Evolutionary conservation across 2,888 invertebrate species (phyloP).

Genomic region (Spilarctia lutea): DNA sequence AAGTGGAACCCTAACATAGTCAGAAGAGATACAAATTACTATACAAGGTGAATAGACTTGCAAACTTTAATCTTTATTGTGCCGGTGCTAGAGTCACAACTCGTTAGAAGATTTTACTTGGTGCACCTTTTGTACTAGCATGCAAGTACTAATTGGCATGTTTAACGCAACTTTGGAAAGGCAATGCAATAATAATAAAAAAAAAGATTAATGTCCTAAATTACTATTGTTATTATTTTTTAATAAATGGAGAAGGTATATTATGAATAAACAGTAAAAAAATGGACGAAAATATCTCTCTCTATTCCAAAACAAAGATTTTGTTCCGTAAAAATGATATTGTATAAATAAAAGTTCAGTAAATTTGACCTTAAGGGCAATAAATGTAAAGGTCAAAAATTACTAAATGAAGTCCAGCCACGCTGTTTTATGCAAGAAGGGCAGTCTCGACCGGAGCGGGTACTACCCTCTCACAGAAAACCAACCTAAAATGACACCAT

Average conservation of each 20-base stretch:
- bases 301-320: not conserved
- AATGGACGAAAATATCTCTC: not conserved
- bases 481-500: too few relatives aligned
- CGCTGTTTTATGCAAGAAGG: too few relatives aligned
- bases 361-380: not conserved
- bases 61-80: not conserved
- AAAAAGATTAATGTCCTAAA: not conserved
- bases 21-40: too few relatives aligned
- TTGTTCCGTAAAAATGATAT: not conserved
- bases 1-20: too few relatives aligned
- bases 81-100: not conserved
- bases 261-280: constrained; percentile 3
- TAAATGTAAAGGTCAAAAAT: not conserved
- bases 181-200: not conserved
- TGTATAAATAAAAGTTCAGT: not conserved
- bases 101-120: not conserved
- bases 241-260: constrained; percentile 8
- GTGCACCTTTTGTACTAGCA: not conserved
- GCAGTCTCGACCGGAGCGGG: not conserved
- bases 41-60: not conserved
- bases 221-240: constrained; percentile 4
- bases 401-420: too few relatives aligned
- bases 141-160: not conserved
- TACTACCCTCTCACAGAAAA: too few relatives aligned
- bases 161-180: not conserved